A percentile compares a stretch with the other conserved stretches of the same genome.
These are phyloP conservation scores for Megaceryle torquata DNA, from an alignment of 2,113 vertebrate genomes.

Conservation along the genomic window DNA sequence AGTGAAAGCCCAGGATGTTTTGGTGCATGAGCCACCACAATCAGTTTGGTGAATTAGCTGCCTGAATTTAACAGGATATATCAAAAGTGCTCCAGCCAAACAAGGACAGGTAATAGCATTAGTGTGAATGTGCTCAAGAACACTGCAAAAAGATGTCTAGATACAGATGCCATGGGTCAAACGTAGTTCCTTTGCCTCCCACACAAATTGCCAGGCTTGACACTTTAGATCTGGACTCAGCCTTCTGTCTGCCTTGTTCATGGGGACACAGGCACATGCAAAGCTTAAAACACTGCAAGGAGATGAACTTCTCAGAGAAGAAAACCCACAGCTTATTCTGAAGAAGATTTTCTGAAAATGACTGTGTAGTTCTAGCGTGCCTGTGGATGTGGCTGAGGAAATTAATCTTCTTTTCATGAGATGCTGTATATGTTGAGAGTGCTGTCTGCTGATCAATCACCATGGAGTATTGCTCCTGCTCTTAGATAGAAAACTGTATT, in stretches of 20 bases:
- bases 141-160: not conserved
- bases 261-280: not conserved
- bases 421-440: fast-evolving
- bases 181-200: not conserved
- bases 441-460: not conserved
- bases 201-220: not conserved
- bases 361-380: not conserved
- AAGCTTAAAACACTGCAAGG: not conserved
- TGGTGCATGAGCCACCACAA: not conserved
- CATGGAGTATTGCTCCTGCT: not conserved
- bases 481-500: not conserved
- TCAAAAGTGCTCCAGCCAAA: not conserved
- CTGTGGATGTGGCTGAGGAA: not conserved
- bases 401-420: not conserved
- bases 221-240: not conserved
- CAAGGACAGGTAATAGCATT: not conserved
- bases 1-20: not conserved
- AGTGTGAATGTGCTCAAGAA: fast-evolving
- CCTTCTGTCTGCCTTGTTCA: not conserved
- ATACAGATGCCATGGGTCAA: not conserved
- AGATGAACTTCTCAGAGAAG: not conserved
- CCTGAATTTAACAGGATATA: not conserved
- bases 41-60: fast-evolving
- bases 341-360: not conserved
- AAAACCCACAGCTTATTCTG: not conserved